Evolutionary conservation across 2,888 invertebrate species (phyloP).

Genomic region (Cephonodes hylas): DNA sequence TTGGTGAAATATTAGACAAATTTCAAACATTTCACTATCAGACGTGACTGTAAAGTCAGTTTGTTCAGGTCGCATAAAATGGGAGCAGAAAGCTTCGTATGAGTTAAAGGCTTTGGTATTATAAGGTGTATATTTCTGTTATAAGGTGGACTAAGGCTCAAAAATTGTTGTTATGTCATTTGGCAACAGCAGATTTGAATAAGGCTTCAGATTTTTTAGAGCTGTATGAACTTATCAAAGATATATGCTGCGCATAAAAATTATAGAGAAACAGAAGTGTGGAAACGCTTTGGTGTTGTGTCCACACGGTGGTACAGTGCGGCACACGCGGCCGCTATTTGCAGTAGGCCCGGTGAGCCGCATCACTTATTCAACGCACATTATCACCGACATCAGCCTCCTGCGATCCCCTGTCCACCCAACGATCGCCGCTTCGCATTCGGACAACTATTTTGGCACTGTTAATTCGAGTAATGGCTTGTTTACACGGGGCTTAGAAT

Average conservation of each 20-base stretch:
- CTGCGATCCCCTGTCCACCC: constrained; percentile 20
- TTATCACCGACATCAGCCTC: constrained; percentile 45
- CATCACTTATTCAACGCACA: constrained; percentile 56
- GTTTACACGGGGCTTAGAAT: neutral
- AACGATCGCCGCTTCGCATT: constrained; percentile 24
- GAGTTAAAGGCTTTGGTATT: too few relatives aligned
- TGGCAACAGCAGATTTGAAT: too few relatives aligned
- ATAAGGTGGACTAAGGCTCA: too few relatives aligned
- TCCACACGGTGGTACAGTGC: neutral
- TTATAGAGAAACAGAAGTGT: neutral
- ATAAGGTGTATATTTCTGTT: too few relatives aligned
- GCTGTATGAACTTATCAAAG: neutral
- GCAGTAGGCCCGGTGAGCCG: constrained; percentile 19
- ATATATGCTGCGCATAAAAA: neutral
- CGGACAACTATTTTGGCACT: constrained; percentile 20
- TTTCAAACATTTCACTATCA: too few relatives aligned
- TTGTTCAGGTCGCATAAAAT: too few relatives aligned
- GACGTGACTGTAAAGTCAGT: too few relatives aligned
- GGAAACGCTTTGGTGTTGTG: too few relatives aligned
- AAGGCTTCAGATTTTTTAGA: too few relatives aligned
- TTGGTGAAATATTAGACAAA: too few relatives aligned
- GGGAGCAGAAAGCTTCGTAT: too few relatives aligned
- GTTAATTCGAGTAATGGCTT: constrained; percentile 7
- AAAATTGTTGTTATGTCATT: too few relatives aligned
- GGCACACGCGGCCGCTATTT: constrained; percentile 33